These are phyloP conservation scores for Clostera curtula DNA, from an alignment of 2,888 invertebrate species.

Conservation along the genomic window DNA sequence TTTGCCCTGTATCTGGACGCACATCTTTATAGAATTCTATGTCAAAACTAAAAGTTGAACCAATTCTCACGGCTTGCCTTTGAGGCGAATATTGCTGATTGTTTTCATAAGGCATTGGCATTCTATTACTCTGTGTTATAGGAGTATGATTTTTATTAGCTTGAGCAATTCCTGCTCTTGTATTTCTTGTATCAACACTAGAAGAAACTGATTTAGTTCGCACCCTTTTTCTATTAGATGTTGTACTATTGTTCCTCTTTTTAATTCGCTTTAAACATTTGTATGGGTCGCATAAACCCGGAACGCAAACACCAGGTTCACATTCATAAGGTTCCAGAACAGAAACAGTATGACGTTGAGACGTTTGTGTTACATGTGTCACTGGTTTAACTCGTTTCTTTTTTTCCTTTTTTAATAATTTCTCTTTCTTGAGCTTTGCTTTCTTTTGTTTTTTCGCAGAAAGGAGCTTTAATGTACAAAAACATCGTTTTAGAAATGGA, in stretches of 20 bases:
- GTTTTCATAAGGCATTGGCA: conserved; percentile 5
- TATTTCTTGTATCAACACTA: background rate
- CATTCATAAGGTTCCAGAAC: conserved; percentile 30
- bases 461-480: conserved; percentile 32
- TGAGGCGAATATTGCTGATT: conserved; percentile 1
- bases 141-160: background rate
- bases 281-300: conserved; percentile 27
- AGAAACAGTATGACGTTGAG: too few species aligned
- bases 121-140: conserved; percentile 3
- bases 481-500: conserved; percentile 23
- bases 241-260: conserved; percentile 21
- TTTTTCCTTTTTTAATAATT: background rate
- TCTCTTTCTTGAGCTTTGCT: conserved; percentile 13
- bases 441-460: too few species aligned
- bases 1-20: conserved; percentile 4
- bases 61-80: conserved; percentile 22
- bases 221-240: conserved; percentile 18
- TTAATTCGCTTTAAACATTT: conserved; percentile 29
- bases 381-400: background rate
- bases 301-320: conserved; percentile 27
- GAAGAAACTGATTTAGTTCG: conserved; percentile 9
- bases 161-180: conserved; percentile 5
- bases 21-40: conserved; percentile 29
- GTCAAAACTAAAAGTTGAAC: conserved; percentile 30
- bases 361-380: too few species aligned